A percentile compares a stretch with the other conserved stretches of the same genome.
Conservation (phyloP, 2,888 invertebrate species). For the Leptarthrus brevirostris region DNA sequence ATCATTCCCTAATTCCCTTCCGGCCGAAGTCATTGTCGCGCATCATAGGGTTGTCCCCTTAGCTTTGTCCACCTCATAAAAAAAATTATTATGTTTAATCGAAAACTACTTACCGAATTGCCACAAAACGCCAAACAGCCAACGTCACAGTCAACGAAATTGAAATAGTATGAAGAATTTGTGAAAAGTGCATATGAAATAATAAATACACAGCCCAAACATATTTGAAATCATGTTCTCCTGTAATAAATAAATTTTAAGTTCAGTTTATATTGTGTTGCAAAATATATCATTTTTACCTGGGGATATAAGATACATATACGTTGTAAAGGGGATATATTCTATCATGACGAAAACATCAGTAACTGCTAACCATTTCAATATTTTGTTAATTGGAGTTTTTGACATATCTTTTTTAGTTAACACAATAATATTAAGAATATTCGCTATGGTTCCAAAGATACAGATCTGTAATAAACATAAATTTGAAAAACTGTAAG, state of each 20-base stretch:
- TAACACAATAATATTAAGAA: conserved; percentile 87
- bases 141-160: conserved; percentile 92
- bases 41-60: too few relatives aligned
- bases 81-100: too few relatives aligned
- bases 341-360: conserved; percentile 93
- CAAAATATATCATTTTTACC: conserved; percentile 61
- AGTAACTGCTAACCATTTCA: conserved; percentile 85
- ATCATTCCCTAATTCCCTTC: too few relatives aligned
- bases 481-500: too few relatives aligned
- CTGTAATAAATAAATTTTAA: conserved; percentile 67
- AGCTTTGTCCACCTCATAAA: too few relatives aligned
- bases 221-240: conserved; percentile 89
- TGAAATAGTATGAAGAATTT: conserved; percentile 89
- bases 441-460: conserved; percentile 88
- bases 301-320: conserved; percentile 75
- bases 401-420: conserved; percentile 83
- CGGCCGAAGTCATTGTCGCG: too few relatives aligned
- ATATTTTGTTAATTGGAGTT: conserved; percentile 87
- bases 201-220: conserved; percentile 85
- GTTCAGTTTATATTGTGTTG: not conserved
- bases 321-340: conserved; percentile 80
- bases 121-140: conserved; percentile 92
- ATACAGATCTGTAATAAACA: conserved; percentile 81
- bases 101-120: conserved; percentile 82
- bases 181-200: conserved; percentile 90